Evolutionary conservation across 1,140 invertebrate species (phyloP).

Genomic region (Gryon sp.): DNA sequence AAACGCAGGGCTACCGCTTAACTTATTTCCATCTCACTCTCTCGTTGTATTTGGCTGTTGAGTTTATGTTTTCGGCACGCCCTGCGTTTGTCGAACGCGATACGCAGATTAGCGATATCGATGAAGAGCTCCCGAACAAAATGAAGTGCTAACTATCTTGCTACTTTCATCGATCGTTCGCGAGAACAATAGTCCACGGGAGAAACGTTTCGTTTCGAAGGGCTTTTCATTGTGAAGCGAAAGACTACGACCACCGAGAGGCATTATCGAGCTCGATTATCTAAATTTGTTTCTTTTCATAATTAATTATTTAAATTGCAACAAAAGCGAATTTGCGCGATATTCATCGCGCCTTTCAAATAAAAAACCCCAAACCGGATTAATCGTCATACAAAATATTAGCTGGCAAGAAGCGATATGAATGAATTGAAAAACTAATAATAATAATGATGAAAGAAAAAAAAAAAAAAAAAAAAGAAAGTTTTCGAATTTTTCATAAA

Average conservation of each 20-base stretch:
- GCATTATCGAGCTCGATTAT: constrained; percentile 6
- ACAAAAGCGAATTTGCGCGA: background rate
- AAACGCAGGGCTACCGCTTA: constrained; percentile 54
- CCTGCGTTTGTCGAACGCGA: constrained; percentile 49
- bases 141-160: constrained; percentile 56
- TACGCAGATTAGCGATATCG: constrained; percentile 55
- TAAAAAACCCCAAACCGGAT: no score
- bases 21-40: no score
- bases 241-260: background rate
- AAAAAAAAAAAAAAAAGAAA: constrained; percentile 33
- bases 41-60: constrained; percentile 53
- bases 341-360: constrained; percentile 1
- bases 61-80: constrained; percentile 61
- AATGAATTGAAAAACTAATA: constrained; percentile 26
- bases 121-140: constrained; percentile 40
- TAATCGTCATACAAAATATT: no score
- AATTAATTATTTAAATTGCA: constrained; percentile 26
- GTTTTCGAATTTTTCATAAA: background rate
- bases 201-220: constrained; percentile 23
- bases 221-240: constrained; percentile 2
- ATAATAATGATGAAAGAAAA: no score
- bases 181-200: constrained; percentile 30
- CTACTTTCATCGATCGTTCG: constrained; percentile 37
- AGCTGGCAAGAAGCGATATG: constrained; percentile 10
- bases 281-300: constrained; percentile 20